Conservation (phyloP, 1,140 invertebrate species). For the Bombus sylvicola region DNA sequence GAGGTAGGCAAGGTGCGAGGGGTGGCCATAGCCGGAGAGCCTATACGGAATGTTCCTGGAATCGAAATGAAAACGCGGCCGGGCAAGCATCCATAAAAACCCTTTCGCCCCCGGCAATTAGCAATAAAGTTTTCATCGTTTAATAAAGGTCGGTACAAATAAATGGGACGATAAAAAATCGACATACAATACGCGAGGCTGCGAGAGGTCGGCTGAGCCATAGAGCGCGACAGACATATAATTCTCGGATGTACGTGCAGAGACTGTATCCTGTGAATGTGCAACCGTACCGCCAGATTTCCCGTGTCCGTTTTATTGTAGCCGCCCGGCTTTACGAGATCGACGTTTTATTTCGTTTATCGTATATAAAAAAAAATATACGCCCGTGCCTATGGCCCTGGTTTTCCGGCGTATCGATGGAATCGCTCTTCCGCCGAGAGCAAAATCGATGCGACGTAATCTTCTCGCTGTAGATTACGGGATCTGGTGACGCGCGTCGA, state of each 20-base stretch:
- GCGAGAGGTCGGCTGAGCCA: slow-evolving; percentile 37
- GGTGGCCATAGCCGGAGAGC: slow-evolving; percentile 10
- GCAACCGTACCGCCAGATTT: slow-evolving; percentile 63
- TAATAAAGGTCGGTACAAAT: slow-evolving; percentile 80
- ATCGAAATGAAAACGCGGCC: slow-evolving; percentile 77
- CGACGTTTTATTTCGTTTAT: slow-evolving; percentile 71
- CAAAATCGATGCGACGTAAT: slow-evolving; percentile 46
- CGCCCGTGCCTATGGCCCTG: neutral
- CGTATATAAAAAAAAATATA: slow-evolving; percentile 52
- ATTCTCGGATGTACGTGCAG: slow-evolving; percentile 58
- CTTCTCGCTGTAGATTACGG: slow-evolving; percentile 12
- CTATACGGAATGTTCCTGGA: slow-evolving; percentile 59
- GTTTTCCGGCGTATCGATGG: slow-evolving; percentile 33
- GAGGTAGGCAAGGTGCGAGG: neutral
- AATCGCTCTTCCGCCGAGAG: slow-evolving; percentile 11
- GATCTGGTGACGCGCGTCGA: neutral
- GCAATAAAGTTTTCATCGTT: slow-evolving; percentile 82
- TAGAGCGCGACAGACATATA: slow-evolving; percentile 55
- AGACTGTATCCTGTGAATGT: slow-evolving; percentile 57
- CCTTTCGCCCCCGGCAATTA: slow-evolving; percentile 78
- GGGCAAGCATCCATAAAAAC: slow-evolving; percentile 77
- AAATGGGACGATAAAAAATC: slow-evolving; percentile 80
- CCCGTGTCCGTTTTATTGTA: slow-evolving; percentile 65
- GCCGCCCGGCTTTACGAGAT: slow-evolving; percentile 67
- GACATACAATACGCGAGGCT: slow-evolving; percentile 71